A percentile compares a stretch with the other conserved stretches of the same genome.
Conservation (phyloP, 2,797 vertebrate species). For the Pseudochaenichthys georgianus region DNA sequence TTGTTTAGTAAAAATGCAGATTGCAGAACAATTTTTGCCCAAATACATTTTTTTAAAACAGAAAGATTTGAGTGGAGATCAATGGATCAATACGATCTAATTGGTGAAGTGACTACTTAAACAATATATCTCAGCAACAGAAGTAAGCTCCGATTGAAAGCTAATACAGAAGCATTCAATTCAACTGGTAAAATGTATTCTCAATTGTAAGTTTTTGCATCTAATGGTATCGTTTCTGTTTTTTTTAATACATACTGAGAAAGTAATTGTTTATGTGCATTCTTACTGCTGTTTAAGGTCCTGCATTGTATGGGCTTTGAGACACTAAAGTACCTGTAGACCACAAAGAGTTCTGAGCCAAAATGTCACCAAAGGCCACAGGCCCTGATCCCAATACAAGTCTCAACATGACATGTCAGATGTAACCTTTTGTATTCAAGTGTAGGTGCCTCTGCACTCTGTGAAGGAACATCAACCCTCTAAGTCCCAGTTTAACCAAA, state of each 20-base stretch:
- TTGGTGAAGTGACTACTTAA: conserved; percentile 7
- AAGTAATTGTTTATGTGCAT: conserved; percentile 1
- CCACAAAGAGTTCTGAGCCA: conserved; percentile 38
- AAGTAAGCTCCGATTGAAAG: conserved; percentile 35
- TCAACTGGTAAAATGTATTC: conserved; percentile 3
- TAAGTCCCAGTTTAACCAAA: conserved; percentile 21
- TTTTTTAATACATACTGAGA: not conserved
- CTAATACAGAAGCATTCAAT: conserved; percentile 16
- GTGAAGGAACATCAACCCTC: conserved; percentile 15
- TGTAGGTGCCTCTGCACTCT: not conserved
- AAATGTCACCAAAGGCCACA: conserved; percentile 37
- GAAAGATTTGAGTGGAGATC: conserved; percentile 18
- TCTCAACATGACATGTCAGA: conserved; percentile 37
- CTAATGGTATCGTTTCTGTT: not conserved
- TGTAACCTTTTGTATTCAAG: not conserved
- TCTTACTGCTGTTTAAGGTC: conserved; percentile 22
- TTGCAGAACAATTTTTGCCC: conserved; percentile 3
- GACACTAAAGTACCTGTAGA: conserved; percentile 39
- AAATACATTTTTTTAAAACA: conserved; percentile 17
- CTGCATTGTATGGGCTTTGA: conserved; percentile 34
- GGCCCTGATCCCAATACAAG: conserved; percentile 30
- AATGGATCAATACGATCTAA: conserved; percentile 22
- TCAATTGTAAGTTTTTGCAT: not conserved
- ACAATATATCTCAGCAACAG: conserved; percentile 5
- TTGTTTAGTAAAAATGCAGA: conserved; percentile 28